A percentile compares a stretch with the other conserved stretches of the same genome.
These are phyloP conservation scores for Macquaria australasica DNA, from an alignment of 2,113 vertebrate genomes.

Conservation along the genomic window DNA sequence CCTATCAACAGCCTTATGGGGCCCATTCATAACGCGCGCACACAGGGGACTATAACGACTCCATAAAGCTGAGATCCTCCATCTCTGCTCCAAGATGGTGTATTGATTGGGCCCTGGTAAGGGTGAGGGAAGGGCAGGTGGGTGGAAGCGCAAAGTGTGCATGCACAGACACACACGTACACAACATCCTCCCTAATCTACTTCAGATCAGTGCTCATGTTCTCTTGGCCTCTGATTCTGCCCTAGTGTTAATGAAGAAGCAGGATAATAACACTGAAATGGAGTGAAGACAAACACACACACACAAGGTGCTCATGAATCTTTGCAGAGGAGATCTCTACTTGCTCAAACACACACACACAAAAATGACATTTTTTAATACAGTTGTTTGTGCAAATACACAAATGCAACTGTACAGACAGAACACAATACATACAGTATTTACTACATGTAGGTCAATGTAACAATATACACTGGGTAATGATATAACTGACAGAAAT, in stretches of 20 bases:
- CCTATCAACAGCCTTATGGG: conserved; percentile 68
- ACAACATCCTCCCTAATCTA: conserved; percentile 65
- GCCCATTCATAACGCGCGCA: conserved; percentile 75
- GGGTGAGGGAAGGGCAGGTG: conserved; percentile 53
- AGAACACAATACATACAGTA: neutral
- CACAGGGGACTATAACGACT: conserved; percentile 74
- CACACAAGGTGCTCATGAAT: neutral
- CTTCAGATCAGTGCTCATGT: conserved; percentile 71
- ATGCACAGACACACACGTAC: neutral
- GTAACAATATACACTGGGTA: neutral
- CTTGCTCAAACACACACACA: conserved; percentile 3
- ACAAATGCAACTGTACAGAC: neutral
- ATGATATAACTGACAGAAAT: conserved; percentile 16
- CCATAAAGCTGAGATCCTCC: conserved; percentile 75
- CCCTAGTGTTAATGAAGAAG: conserved; percentile 72
- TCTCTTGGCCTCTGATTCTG: conserved; percentile 73
- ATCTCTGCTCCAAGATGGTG: conserved; percentile 63
- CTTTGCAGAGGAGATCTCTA: conserved; percentile 7
- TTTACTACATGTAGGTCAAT: neutral
- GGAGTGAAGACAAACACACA: conserved; percentile 35
- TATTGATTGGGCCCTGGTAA: conserved; percentile 75
- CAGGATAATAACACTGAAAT: conserved; percentile 59
- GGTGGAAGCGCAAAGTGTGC: conserved; percentile 9
- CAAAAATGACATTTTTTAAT: neutral
- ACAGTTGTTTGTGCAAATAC: neutral